Conservation (phyloP, 2,113 vertebrate genomes). For the Corythaixoides concolor region DNA sequence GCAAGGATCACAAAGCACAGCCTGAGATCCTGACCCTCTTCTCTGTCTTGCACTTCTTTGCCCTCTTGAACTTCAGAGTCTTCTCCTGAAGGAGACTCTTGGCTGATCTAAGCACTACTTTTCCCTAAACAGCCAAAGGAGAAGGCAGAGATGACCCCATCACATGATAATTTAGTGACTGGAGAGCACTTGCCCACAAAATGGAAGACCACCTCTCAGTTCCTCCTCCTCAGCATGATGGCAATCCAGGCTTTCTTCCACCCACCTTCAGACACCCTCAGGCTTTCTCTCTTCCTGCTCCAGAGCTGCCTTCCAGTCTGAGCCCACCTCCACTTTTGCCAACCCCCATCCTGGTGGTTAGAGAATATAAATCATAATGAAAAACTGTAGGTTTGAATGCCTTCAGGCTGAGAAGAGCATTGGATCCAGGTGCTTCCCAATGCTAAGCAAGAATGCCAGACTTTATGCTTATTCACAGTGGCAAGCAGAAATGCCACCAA, state of each 20-base stretch:
- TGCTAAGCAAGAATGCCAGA: not conserved
- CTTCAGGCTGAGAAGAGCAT: not conserved
- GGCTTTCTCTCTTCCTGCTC: not conserved
- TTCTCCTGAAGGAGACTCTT: not conserved
- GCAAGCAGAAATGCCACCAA: not conserved
- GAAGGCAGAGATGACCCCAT: not conserved
- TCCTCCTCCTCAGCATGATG: not conserved
- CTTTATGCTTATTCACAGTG: not conserved
- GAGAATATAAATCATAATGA: not conserved
- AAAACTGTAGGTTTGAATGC: constrained; percentile 8
- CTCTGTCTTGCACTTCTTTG: not conserved
- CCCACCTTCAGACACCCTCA: not conserved
- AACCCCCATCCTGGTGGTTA: not conserved
- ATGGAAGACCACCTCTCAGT: not conserved
- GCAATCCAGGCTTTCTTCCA: not conserved
- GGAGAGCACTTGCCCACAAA: not conserved
- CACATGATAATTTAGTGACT: not conserved
- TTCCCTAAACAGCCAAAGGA: not conserved
- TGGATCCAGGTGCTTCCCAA: constrained; percentile 11
- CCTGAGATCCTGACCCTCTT: not conserved
- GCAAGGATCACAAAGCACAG: not conserved
- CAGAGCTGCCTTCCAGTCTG: not conserved
- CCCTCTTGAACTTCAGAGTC: not conserved
- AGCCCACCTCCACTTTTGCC: not conserved
- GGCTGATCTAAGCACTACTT: not conserved